phyloP scores from a whole-genome alignment of 2,113 vertebrate genomes.

The Xyrauchen texanus region DNA sequence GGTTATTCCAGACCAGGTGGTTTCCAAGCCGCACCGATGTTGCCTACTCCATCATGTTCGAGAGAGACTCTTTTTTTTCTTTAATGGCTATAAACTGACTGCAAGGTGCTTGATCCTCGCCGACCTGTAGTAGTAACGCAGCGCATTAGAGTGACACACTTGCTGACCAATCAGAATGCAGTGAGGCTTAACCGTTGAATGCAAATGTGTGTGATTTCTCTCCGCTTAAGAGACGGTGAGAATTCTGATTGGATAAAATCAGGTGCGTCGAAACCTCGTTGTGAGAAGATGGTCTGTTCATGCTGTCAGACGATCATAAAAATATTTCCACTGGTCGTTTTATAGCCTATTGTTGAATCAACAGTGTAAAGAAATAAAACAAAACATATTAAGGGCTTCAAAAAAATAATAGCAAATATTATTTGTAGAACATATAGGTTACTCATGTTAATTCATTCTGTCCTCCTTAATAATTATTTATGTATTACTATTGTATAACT shows the following conservation, averaged over 20 bases:
- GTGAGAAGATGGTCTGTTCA: background rate
- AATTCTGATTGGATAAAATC: conserved; percentile 33
- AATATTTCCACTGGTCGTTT: conserved; percentile 1
- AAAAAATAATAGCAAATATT: too few species aligned
- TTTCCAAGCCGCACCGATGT: conserved; percentile 8
- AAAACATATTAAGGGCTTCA: background rate
- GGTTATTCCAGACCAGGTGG: conserved; percentile 41
- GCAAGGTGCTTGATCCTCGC: conserved; percentile 63
- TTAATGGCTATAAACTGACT: conserved; percentile 60
- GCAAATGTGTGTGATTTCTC: conserved; percentile 29
- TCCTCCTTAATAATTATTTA: background rate
- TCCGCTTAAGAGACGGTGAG: conserved; percentile 14
- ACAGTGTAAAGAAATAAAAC: background rate
- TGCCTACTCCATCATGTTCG: conserved; percentile 69
- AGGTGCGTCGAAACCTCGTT: conserved; percentile 9
- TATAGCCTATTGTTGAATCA: conserved; percentile 16
- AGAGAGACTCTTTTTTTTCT: conserved; percentile 49
- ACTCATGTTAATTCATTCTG: background rate
- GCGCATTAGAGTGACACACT: conserved; percentile 23
- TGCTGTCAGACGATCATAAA: conserved; percentile 23
- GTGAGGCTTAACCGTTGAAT: background rate
- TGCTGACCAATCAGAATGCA: conserved; percentile 26
- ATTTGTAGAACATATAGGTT: too few species aligned
- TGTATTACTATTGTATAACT: background rate
- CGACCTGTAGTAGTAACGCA: conserved; percentile 57